A percentile compares a stretch with the other conserved stretches of the same genome.
phyloP scores from a whole-genome alignment of 2,888 invertebrate species.

The Elysia crispata region DNA sequence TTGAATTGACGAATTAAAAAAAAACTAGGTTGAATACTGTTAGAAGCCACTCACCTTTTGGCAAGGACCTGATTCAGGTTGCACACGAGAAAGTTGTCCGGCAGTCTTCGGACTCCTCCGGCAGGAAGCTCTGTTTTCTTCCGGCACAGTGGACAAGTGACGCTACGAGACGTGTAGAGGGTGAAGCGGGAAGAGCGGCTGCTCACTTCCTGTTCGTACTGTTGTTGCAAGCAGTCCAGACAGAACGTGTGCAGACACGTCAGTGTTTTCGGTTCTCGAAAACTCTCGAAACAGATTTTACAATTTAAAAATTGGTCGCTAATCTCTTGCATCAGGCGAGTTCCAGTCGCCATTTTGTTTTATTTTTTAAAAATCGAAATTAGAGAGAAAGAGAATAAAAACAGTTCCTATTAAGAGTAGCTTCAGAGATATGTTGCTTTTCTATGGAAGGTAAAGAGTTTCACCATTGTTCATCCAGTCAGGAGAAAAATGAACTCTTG shows the following conservation, averaged over 20 bases:
- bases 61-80: constrained; percentile 73
- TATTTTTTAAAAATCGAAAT: background rate
- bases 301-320: constrained; percentile 76
- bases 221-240: constrained; percentile 73
- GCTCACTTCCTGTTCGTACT: constrained; percentile 71
- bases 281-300: constrained; percentile 75
- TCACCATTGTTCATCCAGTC: background rate
- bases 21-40: too few species aligned
- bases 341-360: constrained; percentile 65
- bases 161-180: constrained; percentile 66
- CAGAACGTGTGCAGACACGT: constrained; percentile 76
- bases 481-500: too few species aligned
- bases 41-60: constrained; percentile 27
- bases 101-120: constrained; percentile 74
- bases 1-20: too few species aligned
- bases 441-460: background rate
- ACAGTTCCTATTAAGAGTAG: background rate
- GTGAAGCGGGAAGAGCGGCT: constrained; percentile 65
- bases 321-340: constrained; percentile 74
- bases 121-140: constrained; percentile 74
- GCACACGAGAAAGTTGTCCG: constrained; percentile 75
- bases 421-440: background rate
- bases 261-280: constrained; percentile 75
- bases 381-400: background rate
- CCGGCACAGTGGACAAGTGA: constrained; percentile 76